phyloP scores from a whole-genome alignment of 2,113 vertebrate genomes.

The Myotis lucifugus region DNA sequence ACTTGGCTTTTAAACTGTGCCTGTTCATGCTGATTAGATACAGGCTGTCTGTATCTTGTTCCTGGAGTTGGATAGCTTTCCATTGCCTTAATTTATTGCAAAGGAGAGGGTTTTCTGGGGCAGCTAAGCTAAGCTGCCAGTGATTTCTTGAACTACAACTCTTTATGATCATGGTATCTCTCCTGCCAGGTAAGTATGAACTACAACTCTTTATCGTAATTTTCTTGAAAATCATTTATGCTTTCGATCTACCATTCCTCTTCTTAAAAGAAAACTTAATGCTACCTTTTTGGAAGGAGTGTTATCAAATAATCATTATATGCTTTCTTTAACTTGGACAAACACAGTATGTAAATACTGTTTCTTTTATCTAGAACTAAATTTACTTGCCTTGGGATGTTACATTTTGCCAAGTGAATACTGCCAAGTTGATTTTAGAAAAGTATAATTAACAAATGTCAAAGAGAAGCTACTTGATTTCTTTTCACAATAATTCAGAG shows the following conservation, averaged over 20 bases:
- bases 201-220: neutral
- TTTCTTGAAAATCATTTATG: constrained; percentile 18
- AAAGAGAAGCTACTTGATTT: neutral
- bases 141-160: neutral
- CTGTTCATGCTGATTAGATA: neutral
- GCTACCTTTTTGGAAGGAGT: constrained; percentile 12
- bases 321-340: neutral
- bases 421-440: constrained; percentile 15
- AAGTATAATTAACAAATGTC: constrained; percentile 21
- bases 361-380: constrained; percentile 28
- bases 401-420: constrained; percentile 11
- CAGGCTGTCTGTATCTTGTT: neutral
- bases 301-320: neutral
- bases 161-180: neutral
- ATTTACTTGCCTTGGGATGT: constrained; percentile 15
- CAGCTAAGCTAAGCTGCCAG: neutral
- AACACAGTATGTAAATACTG: neutral
- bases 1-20: neutral
- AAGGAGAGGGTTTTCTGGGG: neutral
- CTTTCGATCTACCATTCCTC: neutral
- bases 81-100: neutral
- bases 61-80: neutral
- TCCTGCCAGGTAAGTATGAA: too few species aligned
- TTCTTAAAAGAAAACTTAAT: constrained; percentile 14
- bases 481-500: constrained; percentile 37